phyloP scores from a whole-genome alignment of 2,888 invertebrate species.

The Callinectes sapidus region DNA sequence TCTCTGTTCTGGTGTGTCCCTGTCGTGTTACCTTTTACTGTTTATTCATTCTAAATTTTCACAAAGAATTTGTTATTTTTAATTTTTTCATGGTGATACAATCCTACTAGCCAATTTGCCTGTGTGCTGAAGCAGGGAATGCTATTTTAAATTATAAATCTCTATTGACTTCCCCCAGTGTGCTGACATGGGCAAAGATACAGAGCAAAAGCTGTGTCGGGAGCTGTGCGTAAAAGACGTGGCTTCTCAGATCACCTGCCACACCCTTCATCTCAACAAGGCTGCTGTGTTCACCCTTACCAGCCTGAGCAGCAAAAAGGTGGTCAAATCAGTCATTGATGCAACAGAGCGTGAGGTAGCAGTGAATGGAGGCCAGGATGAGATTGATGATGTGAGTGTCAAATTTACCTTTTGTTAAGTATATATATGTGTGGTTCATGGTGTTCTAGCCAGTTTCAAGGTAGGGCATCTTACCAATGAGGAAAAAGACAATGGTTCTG shows the following conservation, averaged over 20 bases:
- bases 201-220: constrained; percentile 44
- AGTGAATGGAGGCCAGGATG: constrained; percentile 7
- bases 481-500: neutral
- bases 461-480: neutral
- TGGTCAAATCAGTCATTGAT: constrained; percentile 53
- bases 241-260: constrained; percentile 42
- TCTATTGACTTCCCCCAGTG: neutral
- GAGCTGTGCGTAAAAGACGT: constrained; percentile 57
- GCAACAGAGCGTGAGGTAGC: constrained; percentile 53
- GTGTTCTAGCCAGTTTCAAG: neutral
- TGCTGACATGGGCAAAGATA: too few species aligned
- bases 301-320: constrained; percentile 9
- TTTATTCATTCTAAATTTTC: neutral
- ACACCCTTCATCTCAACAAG: constrained; percentile 65
- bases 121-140: constrained; percentile 17
- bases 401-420: neutral
- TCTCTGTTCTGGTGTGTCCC: constrained; percentile 45
- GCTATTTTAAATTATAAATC: neutral
- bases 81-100: neutral
- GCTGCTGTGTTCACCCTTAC: constrained; percentile 59
- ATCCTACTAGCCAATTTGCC: neutral
- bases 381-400: constrained; percentile 40
- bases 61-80: neutral
- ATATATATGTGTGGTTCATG: neutral
- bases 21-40: neutral